Evolutionary conservation across 2,797 vertebrate species (phyloP).

Genomic region (Sternotherus odoratus): DNA sequence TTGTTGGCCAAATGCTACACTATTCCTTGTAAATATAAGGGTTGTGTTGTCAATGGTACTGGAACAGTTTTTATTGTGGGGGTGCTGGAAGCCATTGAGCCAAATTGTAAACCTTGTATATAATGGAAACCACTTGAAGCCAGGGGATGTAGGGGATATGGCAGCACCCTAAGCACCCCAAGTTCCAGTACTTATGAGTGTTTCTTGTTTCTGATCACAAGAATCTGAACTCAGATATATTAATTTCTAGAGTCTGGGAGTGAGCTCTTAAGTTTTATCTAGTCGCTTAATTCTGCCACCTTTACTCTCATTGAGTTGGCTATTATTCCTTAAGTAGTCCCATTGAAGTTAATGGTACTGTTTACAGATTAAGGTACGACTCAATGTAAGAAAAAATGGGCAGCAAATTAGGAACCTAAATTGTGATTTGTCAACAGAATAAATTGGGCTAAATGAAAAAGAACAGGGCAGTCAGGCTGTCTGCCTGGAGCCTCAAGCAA

Average conservation of each 20-base stretch:
- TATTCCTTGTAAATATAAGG: neutral
- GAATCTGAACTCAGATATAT: neutral
- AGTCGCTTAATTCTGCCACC: neutral
- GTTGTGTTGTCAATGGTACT: neutral
- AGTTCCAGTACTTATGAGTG: neutral
- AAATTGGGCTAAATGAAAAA: neutral
- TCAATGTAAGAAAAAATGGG: neutral
- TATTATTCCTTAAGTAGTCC: neutral
- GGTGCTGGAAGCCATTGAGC: too few relatives aligned
- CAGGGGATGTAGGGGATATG: too few relatives aligned
- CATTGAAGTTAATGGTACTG: constrained; percentile 13
- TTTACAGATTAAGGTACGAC: neutral
- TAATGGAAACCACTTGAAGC: too few relatives aligned
- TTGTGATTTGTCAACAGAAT: neutral
- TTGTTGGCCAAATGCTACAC: neutral
- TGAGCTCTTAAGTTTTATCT: neutral
- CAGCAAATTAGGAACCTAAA: too few relatives aligned
- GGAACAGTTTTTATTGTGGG: too few relatives aligned
- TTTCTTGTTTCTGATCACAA: constrained; percentile 2
- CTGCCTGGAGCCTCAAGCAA: neutral
- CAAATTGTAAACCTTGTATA: too few relatives aligned
- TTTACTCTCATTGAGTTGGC: neutral
- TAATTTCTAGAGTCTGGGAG: neutral
- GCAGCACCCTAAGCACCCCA: too few relatives aligned
- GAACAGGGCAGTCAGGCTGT: neutral